A percentile compares a stretch with the other conserved stretches of the same genome.
phyloP scores from a whole-genome alignment of 53 echinoderm and acorn worm species.

The Echinarachnius parma region DNA sequence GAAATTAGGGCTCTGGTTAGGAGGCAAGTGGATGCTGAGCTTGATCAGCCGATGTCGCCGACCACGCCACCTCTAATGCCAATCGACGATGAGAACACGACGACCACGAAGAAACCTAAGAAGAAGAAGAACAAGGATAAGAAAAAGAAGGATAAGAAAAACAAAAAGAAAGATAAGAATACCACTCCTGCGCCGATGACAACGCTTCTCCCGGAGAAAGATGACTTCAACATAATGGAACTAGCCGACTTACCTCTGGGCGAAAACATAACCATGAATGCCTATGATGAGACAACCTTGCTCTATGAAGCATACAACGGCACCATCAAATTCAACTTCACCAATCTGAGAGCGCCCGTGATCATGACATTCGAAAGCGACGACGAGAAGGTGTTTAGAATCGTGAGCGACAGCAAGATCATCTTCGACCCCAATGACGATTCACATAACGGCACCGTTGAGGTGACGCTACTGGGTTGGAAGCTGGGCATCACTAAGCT shows the following conservation, averaged over 20 bases:
- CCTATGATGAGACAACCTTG: background rate
- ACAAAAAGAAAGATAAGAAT: constrained; percentile 26
- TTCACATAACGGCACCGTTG: constrained; percentile 23
- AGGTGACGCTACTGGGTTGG: constrained; percentile 10
- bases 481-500: constrained; percentile 1
- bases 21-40: constrained; percentile 25
- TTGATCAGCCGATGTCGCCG: too few species aligned
- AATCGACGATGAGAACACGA: background rate
- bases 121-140: constrained; percentile 34
- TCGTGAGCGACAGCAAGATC: background rate
- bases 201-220: too few species aligned
- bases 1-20: constrained; percentile 22
- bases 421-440: constrained; percentile 32
- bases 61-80: background rate
- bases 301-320: constrained; percentile 16
- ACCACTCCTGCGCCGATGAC: constrained; percentile 21
- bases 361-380: constrained; percentile 52
- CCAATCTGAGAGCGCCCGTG: constrained; percentile 38
- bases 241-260: background rate
- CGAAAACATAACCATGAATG: constrained; percentile 28
- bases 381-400: constrained; percentile 27
- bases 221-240: too few species aligned
- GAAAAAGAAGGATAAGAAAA: constrained; percentile 17
- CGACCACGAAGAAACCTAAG: constrained; percentile 41
- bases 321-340: constrained; percentile 52